Percentiles rank a stretch among this genome's conserved stretches.
These are phyloP conservation scores for Xestia xanthographa DNA, from an alignment of 2,888 invertebrate genomes.

Conservation along the genomic window DNA sequence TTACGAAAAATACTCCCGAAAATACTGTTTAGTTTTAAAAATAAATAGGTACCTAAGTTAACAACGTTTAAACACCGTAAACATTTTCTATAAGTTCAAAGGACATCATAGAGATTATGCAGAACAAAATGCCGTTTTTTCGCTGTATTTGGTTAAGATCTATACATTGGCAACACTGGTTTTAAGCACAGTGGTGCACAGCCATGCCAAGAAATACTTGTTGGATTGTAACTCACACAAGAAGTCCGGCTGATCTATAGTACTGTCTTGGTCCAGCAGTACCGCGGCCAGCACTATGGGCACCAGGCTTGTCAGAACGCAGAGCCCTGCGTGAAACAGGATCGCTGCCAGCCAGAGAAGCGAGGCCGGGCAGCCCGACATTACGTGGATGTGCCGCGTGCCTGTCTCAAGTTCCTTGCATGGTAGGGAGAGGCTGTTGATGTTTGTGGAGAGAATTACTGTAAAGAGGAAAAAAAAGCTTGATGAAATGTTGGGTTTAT, in stretches of 20 bases:
- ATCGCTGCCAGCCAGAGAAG: conserved; percentile 92
- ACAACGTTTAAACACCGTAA: no score
- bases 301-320: conserved; percentile 69
- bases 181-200: no score
- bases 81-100: no score
- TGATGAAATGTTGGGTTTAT: background rate
- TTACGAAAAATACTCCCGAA: no score
- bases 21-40: no score
- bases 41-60: no score
- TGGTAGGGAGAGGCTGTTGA: conserved; percentile 91
- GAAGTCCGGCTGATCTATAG: conserved; percentile 70
- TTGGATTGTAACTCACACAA: conserved; percentile 69
- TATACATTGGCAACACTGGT: no score
- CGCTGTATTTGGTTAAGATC: no score
- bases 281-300: conserved; percentile 65
- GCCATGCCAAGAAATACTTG: no score
- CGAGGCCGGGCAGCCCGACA: conserved; percentile 91
- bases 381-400: conserved; percentile 92
- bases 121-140: no score
- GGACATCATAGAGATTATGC: no score
- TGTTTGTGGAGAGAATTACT: conserved; percentile 84
- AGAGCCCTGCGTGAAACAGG: conserved; percentile 88
- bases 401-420: conserved; percentile 91
- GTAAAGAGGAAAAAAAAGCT: conserved; percentile 8
- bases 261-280: conserved; percentile 71